Evolutionary conservation across 2,888 invertebrate species (phyloP), one percentile per base, ranked within the genome.

Genomic region (Sepioteuthis lessoniana): DNA sequence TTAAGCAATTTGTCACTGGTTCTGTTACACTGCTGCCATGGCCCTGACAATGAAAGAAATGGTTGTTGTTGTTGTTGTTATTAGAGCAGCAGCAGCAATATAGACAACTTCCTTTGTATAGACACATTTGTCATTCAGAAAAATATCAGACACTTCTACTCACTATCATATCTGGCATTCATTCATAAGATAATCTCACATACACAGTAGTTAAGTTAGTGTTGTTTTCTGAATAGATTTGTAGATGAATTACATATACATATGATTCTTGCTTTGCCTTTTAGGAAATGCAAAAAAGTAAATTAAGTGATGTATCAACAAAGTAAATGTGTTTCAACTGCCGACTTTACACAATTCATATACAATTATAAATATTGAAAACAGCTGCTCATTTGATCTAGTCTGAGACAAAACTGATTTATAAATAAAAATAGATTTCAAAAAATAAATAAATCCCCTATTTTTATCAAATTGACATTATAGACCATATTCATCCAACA

Each of bases 1-100:
- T 7, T 42, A 42, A 76, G 76, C 35, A 76, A 76, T 76, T 76
- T 76, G 76, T 76, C 76, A 76, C 76, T 31, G 60, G 8, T 25
- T 76, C 13, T 76, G 76, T n/a, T 35, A n/a, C 5, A 35, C 76
- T 76, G 76, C n/a, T n/a, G 76, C 76, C 76, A 13, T 76, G 76
- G 76, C 76, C 76, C n/a, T 76, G 76, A 35, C 35, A 76, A 76
- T 76, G 76, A 76, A 76, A 76, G 76, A 76, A 76, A 76, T 76
- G 76, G 76, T 76, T 55, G 55, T 55, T 55, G 42, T 42, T 42
- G 42, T 42, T 50, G 50, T 50, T 8, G 31, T n/a, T 76, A 31
- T 10, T 13, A n/a, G 4, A n/a, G 76, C 76, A 76, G 76, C 76
- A 76, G 76, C 76, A 76, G 10, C 76, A 76, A 76, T 25, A 76